Evolutionary conservation across 2,888 invertebrate species (phyloP).

Genomic region (Clunio marinus): DNA sequence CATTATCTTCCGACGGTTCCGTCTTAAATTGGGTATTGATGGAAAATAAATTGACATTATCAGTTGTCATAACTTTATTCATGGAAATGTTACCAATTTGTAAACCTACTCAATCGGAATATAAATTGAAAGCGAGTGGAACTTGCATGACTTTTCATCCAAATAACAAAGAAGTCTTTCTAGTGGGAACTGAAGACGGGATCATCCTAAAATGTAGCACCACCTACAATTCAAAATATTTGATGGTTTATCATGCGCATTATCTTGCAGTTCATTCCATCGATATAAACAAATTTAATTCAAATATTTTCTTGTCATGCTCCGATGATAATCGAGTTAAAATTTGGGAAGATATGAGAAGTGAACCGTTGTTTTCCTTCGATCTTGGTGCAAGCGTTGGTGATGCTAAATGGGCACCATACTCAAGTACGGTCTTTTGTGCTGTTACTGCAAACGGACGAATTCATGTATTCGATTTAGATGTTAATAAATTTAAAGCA

Average conservation of each 20-base stretch:
- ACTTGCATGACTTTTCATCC: constrained; percentile 87
- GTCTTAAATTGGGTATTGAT: constrained; percentile 84
- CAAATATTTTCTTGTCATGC: constrained; percentile 86
- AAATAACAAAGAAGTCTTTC: constrained; percentile 69
- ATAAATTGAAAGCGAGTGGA: constrained; percentile 73
- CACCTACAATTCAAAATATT: constrained; percentile 58
- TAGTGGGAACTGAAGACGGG: constrained; percentile 92
- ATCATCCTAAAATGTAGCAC: constrained; percentile 88
- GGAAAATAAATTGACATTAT: constrained; percentile 72
- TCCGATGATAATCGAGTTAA: constrained; percentile 93
- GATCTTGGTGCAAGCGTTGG: constrained; percentile 87
- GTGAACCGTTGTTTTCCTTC: constrained; percentile 88
- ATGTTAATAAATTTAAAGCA: constrained; percentile 87
- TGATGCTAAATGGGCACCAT: constrained; percentile 94
- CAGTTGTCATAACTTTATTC: constrained; percentile 70
- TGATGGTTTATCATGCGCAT: constrained; percentile 75
- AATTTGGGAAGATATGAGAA: constrained; percentile 87
- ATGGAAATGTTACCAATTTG: constrained; percentile 63
- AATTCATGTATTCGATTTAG: constrained; percentile 79
- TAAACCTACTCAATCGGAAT: constrained; percentile 73
- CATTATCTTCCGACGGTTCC: constrained; percentile 83
- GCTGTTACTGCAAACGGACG: constrained; percentile 89
- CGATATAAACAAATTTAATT: constrained; percentile 81
- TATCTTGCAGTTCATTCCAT: constrained; percentile 87
- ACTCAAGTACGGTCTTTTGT: constrained; percentile 93